Evolutionary conservation across 2,113 vertebrate genomes (phyloP).

Genomic region (Falco punctatus): DNA sequence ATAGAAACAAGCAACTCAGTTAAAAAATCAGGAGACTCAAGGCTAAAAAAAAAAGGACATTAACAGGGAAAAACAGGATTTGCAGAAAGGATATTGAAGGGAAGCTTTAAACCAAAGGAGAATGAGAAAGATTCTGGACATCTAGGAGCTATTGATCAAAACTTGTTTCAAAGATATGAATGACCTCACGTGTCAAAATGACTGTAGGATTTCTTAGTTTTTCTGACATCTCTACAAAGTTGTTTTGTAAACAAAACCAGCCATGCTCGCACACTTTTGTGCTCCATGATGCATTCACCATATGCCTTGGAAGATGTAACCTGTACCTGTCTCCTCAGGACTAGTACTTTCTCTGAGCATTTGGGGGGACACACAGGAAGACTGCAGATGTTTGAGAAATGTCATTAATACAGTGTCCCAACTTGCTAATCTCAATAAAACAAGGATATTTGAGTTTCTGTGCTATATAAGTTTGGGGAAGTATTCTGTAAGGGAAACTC

Average conservation of each 20-base stretch:
- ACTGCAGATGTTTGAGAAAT: not conserved
- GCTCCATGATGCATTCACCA: not conserved
- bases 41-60: not conserved
- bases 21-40: not conserved
- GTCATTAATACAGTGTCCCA: not conserved
- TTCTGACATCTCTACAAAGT: not conserved
- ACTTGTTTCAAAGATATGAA: not conserved
- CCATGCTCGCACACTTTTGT: not conserved
- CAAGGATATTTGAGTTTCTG: not conserved
- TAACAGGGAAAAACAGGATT: not conserved
- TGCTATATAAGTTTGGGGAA: not conserved
- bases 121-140: not conserved
- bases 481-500: not conserved
- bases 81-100: not conserved
- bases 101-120: not conserved
- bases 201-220: not conserved
- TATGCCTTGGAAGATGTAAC: not conserved
- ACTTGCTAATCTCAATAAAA: not conserved
- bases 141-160: not conserved
- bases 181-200: not conserved
- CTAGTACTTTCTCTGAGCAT: not conserved
- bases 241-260: not conserved
- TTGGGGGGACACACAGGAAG: not conserved
- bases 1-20: not conserved
- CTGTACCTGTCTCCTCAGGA: not conserved